phyloP scores from a whole-genome alignment of 2,888 invertebrate genomes.

The Carabus problematicus region DNA sequence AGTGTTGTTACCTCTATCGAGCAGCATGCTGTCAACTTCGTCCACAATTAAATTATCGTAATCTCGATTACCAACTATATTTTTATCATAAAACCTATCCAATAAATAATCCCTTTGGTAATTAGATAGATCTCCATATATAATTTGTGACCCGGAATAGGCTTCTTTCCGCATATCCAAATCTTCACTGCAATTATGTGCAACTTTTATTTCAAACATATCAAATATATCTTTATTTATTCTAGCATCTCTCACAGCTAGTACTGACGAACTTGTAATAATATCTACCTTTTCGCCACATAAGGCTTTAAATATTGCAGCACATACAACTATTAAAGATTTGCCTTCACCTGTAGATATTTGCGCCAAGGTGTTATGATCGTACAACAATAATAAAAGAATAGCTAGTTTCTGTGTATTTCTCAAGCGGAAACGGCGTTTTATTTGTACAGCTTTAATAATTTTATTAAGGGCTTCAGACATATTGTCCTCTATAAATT shows the following conservation, averaged over 20 bases:
- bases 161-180: constrained; percentile 47
- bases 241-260: constrained; percentile 52
- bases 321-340: constrained; percentile 52
- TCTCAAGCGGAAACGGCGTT: constrained; percentile 45
- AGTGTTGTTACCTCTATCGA: constrained; percentile 57
- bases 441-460: constrained; percentile 44
- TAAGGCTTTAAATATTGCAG: constrained; percentile 51
- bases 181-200: constrained; percentile 49
- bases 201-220: constrained; percentile 50
- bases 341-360: constrained; percentile 57
- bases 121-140: constrained; percentile 53
- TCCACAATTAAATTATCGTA: constrained; percentile 54
- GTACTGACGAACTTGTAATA: constrained; percentile 53
- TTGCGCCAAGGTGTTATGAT: constrained; percentile 49
- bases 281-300: constrained; percentile 51
- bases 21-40: constrained; percentile 58
- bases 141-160: constrained; percentile 48
- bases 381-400: constrained; percentile 45
- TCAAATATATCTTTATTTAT: constrained; percentile 47
- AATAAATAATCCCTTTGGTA: constrained; percentile 54
- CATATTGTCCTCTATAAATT: constrained; percentile 9
- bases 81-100: constrained; percentile 52
- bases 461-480: constrained; percentile 43
- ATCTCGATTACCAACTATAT: constrained; percentile 49
- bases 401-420: constrained; percentile 50